Conservation (phyloP, 2,888 invertebrate species). For the Drosophila cracens region DNA sequence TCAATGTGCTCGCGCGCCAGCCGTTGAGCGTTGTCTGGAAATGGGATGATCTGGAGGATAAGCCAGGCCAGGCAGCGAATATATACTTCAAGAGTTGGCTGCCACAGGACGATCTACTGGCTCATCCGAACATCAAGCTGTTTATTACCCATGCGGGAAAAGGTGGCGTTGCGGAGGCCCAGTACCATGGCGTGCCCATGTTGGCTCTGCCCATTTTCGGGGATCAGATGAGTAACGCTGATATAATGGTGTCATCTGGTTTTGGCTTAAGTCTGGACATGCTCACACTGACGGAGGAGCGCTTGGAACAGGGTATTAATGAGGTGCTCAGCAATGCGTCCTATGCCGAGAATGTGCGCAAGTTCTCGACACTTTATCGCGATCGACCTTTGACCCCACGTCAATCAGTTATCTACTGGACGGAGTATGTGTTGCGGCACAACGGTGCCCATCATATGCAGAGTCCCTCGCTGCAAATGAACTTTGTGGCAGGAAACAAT, state of each 20-base stretch:
- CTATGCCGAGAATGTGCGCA: conserved; percentile 78
- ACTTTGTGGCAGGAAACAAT: conserved; percentile 85
- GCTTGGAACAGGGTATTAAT: conserved; percentile 40
- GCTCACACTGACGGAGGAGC: conserved; percentile 42
- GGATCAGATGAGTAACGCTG: conserved; percentile 68
- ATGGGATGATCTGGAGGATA: conserved; percentile 86
- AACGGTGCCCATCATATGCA: conserved; percentile 86
- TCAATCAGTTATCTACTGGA: conserved; percentile 86
- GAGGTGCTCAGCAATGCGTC: conserved; percentile 67
- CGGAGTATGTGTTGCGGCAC: conserved; percentile 86
- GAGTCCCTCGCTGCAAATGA: conserved; percentile 85
- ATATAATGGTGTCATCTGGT: conserved; percentile 50
- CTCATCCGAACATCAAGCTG: conserved; percentile 86
- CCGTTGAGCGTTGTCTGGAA: conserved; percentile 88
- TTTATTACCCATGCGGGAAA: conserved; percentile 89
- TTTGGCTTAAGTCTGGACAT: conserved; percentile 62
- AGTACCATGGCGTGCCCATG: conserved; percentile 86
- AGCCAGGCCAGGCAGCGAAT: conserved; percentile 86
- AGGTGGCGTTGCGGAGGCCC: conserved; percentile 87
- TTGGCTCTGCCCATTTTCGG: conserved; percentile 75
- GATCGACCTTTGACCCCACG: conserved; percentile 86
- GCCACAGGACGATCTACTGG: conserved; percentile 89
- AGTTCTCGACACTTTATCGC: conserved; percentile 85
- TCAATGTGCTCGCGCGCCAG: conserved; percentile 87
- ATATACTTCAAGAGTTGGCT: conserved; percentile 88